A percentile compares a stretch with the other conserved stretches of the same genome.
Evolutionary conservation across 2,888 invertebrate genomes (phyloP).

Genomic region (Pollenia angustigena): DNA sequence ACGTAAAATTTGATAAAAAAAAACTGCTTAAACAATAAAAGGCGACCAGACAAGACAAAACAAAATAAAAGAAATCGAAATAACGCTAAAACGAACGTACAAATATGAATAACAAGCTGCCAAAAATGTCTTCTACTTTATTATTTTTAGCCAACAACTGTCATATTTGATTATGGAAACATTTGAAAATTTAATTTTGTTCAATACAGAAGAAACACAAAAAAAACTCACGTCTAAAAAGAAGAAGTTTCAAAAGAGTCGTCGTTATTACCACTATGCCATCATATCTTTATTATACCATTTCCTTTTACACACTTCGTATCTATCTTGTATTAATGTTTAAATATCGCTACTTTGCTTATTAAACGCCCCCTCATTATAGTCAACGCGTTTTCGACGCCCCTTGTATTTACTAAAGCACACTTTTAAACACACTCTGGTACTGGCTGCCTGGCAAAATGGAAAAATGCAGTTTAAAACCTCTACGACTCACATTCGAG

Average conservation of each 20-base stretch:
- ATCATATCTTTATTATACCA: background rate
- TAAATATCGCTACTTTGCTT: slow-evolving; percentile 80
- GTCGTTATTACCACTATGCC: slow-evolving; percentile 12
- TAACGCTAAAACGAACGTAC: slow-evolving; percentile 4
- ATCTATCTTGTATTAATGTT: slow-evolving; percentile 70
- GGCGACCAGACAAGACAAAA: slow-evolving; percentile 5
- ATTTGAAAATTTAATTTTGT: slow-evolving; percentile 11
- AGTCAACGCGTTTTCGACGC: slow-evolving; percentile 80
- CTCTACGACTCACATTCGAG: background rate
- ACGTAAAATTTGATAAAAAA: slow-evolving; percentile 25
- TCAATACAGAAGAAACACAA: too few species aligned
- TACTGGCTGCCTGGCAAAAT: background rate
- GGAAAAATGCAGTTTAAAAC: slow-evolving; percentile 7
- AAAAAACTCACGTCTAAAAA: too few species aligned
- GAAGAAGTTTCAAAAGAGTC: slow-evolving; percentile 21
- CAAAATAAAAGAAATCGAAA: slow-evolving; percentile 20
- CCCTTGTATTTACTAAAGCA: slow-evolving; percentile 72
- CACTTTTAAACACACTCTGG: slow-evolving; percentile 28
- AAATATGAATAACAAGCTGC: slow-evolving; percentile 14
- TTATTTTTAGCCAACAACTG: slow-evolving; percentile 39
- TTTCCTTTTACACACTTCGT: slow-evolving; percentile 18
- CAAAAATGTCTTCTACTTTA: slow-evolving; percentile 2
- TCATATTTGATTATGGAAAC: slow-evolving; percentile 59
- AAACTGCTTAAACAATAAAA: slow-evolving; percentile 21
- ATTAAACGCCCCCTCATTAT: slow-evolving; percentile 81